Percentiles rank a stretch among this genome's conserved stretches.
Conservation (phyloP, 2,888 invertebrate genomes). For the Omphaloscelis lunosa region DNA sequence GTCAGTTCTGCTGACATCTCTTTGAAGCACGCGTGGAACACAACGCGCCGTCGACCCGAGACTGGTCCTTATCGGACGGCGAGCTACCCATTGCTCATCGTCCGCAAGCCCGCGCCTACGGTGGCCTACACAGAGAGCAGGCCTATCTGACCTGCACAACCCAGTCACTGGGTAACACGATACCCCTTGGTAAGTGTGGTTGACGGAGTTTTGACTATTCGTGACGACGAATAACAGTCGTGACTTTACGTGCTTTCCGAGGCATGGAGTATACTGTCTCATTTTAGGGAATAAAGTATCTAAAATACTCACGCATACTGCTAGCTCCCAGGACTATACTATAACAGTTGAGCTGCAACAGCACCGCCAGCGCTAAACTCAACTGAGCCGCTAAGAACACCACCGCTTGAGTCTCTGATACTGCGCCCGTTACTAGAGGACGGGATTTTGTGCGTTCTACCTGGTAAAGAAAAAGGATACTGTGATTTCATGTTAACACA, state of each 20-base stretch:
- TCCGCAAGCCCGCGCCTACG: no score
- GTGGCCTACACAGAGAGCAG: no score
- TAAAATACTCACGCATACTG: conserved; percentile 92
- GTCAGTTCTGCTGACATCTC: no score
- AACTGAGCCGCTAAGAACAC: conserved; percentile 96
- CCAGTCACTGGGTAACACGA: background rate
- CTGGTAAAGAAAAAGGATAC: conserved; percentile 80
- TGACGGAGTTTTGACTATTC: background rate
- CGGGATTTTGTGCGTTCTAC: conserved; percentile 96
- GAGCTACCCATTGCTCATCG: no score
- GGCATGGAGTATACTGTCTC: background rate
- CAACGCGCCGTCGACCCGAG: no score
- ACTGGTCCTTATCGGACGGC: no score
- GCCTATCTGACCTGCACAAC: background rate
- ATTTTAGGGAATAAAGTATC: background rate
- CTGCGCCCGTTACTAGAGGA: conserved; percentile 96
- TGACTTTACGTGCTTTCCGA: background rate
- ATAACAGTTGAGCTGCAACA: conserved; percentile 98
- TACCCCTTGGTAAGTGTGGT: background rate
- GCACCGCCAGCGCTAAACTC: conserved; percentile 94
- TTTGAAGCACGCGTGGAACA: no score
- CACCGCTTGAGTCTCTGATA: conserved; percentile 94
- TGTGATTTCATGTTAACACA: no score
- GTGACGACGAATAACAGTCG: background rate
- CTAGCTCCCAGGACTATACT: conserved; percentile 95